These are phyloP conservation scores for Pelodytes ibericus DNA, from an alignment of 2,797 vertebrate genomes.

Conservation along the genomic window DNA sequence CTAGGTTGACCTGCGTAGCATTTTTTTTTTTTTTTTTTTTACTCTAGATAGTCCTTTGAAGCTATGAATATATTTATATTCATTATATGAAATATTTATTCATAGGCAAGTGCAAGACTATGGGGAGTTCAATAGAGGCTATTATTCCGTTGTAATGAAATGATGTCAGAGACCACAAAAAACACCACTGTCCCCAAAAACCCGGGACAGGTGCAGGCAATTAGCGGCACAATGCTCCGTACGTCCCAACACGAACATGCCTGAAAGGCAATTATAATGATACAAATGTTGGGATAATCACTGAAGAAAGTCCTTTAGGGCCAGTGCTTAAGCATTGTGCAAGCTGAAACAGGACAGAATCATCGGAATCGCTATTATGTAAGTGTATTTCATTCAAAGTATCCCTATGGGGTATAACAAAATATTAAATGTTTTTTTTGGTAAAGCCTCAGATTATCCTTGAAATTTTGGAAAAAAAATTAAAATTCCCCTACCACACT, in stretches of 20 bases:
- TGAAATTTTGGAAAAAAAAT: too few relatives aligned
- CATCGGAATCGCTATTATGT: too few relatives aligned
- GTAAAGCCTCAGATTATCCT: too few relatives aligned
- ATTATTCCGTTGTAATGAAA: conserved; percentile 55
- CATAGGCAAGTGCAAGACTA: conserved; percentile 38
- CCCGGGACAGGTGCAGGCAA: conserved; percentile 48
- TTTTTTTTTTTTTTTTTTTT: neutral
- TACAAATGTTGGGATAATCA: conserved; percentile 36
- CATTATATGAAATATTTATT: conserved; percentile 55
- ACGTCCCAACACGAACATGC: conserved; percentile 20
- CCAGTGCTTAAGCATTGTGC: neutral
- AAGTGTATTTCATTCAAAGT: too few relatives aligned
- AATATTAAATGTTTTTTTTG: too few relatives aligned
- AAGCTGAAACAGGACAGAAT: neutral
- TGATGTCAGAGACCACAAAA: conserved; percentile 39
- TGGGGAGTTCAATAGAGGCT: conserved; percentile 42
- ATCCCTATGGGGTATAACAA: too few relatives aligned
- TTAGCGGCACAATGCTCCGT: conserved; percentile 48
- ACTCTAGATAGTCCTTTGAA: conserved; percentile 49
- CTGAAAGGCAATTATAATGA: conserved; percentile 35
- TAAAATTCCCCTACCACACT: too few relatives aligned
- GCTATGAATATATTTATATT: conserved; percentile 53
- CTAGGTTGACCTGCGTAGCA: conserved; percentile 22
- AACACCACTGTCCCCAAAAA: conserved; percentile 19
- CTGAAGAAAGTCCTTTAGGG: conserved; percentile 25